phyloP scores from a whole-genome alignment of 2,797 vertebrate species.

The Phylloscopus collybita region DNA sequence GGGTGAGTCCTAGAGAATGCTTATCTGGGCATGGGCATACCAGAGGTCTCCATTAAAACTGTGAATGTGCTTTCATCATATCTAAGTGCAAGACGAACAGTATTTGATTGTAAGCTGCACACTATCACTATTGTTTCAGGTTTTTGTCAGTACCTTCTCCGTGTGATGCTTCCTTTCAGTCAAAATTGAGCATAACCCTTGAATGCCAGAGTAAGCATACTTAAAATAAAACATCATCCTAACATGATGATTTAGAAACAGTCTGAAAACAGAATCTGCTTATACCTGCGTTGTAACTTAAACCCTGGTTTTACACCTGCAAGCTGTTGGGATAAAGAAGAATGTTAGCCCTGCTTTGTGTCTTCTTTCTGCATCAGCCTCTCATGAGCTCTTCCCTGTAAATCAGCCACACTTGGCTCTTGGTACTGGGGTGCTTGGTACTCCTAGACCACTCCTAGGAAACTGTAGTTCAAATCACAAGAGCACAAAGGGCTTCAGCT shows the following conservation, averaged over 20 bases:
- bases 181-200: not conserved
- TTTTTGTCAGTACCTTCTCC: not conserved
- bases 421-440: not conserved
- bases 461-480: not conserved
- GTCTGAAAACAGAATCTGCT: not conserved
- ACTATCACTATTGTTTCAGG: not conserved
- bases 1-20: not conserved
- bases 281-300: not conserved
- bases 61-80: not conserved
- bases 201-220: not conserved
- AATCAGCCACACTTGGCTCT: not conserved
- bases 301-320: not conserved
- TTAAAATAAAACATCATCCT: not conserved
- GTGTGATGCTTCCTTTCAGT: not conserved
- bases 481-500: not conserved
- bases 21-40: not conserved
- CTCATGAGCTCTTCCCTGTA: not conserved
- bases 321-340: not conserved
- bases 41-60: not conserved
- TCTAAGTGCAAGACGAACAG: not conserved
- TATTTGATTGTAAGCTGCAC: not conserved
- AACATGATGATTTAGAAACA: not conserved
- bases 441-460: not conserved
- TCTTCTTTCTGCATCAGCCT: not conserved
- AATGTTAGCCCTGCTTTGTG: not conserved